Evolutionary conservation across 2,797 vertebrate genomes (phyloP).

Genomic region (Taeniopygia guttata): DNA sequence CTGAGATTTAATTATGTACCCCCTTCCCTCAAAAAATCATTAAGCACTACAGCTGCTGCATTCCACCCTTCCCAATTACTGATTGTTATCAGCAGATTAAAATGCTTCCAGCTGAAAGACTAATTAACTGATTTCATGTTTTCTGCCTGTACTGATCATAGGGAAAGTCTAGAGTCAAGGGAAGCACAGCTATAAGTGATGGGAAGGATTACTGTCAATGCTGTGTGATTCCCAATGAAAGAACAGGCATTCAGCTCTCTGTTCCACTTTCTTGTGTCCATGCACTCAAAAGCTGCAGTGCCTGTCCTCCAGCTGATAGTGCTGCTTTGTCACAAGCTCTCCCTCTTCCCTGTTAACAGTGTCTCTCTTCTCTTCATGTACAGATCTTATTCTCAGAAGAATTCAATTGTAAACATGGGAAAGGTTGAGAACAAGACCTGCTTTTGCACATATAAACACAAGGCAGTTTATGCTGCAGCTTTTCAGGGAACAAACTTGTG

Average conservation of each 20-base stretch:
- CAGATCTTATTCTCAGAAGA: not conserved
- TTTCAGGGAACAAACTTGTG: not conserved
- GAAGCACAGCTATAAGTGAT: not conserved
- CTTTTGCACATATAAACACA: not conserved
- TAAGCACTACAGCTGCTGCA: not conserved
- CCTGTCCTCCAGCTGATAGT: not conserved
- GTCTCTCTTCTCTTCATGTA: not conserved
- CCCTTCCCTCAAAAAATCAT: not conserved
- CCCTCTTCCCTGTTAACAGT: not conserved
- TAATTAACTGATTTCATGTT: slow-evolving; percentile 17
- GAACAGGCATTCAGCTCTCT: not conserved
- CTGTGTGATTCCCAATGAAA: not conserved
- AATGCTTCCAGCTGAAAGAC: not conserved
- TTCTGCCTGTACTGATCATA: slow-evolving; percentile 30
- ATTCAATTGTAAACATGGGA: not conserved
- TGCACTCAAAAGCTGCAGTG: not conserved
- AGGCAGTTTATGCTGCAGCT: not conserved
- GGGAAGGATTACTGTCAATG: not conserved
- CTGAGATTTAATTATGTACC: slow-evolving; percentile 27
- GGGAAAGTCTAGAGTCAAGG: not conserved
- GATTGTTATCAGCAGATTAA: slow-evolving; percentile 49
- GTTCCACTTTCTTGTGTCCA: not conserved
- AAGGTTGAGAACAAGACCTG: not conserved
- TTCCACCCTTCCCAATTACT: not conserved
- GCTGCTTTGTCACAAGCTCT: not conserved